Evolutionary conservation across 2,797 vertebrate species (phyloP).

Genomic region (Ibycter americanus): DNA sequence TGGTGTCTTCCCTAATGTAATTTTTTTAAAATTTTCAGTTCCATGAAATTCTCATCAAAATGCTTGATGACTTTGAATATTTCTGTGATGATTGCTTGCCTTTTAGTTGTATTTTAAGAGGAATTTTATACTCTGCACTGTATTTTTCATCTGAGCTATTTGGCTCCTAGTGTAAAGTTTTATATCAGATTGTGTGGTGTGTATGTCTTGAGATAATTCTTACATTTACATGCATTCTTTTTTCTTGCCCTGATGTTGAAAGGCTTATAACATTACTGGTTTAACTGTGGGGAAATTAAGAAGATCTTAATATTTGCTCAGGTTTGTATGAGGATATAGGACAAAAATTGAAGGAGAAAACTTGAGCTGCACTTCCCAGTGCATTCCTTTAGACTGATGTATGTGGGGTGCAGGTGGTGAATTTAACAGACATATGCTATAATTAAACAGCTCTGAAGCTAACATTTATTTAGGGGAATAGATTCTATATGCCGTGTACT

Average conservation of each 20-base stretch:
- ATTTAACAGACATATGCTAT: background rate
- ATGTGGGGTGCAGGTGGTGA: background rate
- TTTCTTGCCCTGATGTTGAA: background rate
- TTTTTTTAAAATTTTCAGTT: background rate
- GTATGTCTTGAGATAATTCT: background rate
- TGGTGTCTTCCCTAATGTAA: conserved; percentile 27
- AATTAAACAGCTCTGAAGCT: background rate
- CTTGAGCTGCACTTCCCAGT: background rate
- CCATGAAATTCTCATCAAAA: background rate
- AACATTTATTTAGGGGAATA: background rate
- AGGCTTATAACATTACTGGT: background rate
- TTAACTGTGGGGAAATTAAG: background rate
- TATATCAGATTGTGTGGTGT: background rate
- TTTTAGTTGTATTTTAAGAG: background rate
- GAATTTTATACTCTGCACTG: background rate
- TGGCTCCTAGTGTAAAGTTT: background rate
- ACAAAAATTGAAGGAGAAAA: background rate
- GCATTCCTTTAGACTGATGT: background rate
- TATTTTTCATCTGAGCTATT: background rate
- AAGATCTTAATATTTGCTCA: background rate
- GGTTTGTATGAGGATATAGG: background rate
- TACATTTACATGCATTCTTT: background rate
- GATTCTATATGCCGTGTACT: background rate
- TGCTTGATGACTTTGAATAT: background rate
- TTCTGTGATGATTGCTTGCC: background rate